phyloP scores from a whole-genome alignment of 2,113 vertebrate genomes.

The Syrrhaptes paradoxus region DNA sequence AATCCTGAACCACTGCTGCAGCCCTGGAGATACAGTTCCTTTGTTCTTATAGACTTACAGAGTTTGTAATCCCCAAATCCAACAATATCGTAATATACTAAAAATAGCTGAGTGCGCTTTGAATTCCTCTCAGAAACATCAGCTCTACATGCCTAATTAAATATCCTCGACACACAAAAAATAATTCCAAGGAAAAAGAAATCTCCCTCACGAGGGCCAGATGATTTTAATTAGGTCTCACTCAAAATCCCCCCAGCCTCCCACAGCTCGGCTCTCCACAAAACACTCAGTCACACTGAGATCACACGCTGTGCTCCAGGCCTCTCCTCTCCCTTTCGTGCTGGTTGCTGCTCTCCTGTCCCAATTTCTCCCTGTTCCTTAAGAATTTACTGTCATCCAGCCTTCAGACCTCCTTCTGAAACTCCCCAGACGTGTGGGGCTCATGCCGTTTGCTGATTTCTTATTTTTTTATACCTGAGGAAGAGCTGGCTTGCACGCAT shows the following conservation, averaged over 20 bases:
- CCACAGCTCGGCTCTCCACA: background rate
- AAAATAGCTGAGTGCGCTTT: background rate
- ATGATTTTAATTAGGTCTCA: slow-evolving; percentile 61
- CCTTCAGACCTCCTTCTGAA: background rate
- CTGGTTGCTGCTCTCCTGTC: background rate
- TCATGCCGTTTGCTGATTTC: background rate
- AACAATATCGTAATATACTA: background rate
- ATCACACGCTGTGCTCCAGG: background rate
- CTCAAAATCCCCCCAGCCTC: background rate
- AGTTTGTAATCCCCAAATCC: background rate
- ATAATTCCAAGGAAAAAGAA: slow-evolving; percentile 2
- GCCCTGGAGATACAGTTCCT: background rate
- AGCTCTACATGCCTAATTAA: slow-evolving; percentile 37
- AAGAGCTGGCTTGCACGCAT: background rate
- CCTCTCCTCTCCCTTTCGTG: background rate
- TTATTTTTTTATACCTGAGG: background rate
- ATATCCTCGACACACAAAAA: background rate
- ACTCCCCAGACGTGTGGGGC: background rate
- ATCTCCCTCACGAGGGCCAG: slow-evolving; percentile 14
- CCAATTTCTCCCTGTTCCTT: background rate
- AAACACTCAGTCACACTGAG: background rate
- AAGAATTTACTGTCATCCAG: background rate
- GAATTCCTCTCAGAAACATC: slow-evolving; percentile 27
- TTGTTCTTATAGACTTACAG: background rate
- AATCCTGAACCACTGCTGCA: background rate